phyloP scores from a whole-genome alignment of 64 coral and sea anemone genomes.

The Actinia equina region DNA sequence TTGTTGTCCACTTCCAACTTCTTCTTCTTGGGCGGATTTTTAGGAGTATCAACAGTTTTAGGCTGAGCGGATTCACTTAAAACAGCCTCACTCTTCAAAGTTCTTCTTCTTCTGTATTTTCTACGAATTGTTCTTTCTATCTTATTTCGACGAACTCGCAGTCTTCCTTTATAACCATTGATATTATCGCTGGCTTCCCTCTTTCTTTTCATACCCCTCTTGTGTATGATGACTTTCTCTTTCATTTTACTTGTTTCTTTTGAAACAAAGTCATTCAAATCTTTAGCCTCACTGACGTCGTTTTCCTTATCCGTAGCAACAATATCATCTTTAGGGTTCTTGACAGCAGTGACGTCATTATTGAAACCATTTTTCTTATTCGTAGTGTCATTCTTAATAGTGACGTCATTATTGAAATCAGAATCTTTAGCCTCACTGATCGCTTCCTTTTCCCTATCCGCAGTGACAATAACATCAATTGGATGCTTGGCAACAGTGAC shows the following conservation, averaged over 20 bases:
- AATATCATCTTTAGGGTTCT: not conserved
- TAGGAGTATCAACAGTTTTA: not conserved
- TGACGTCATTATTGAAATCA: not conserved
- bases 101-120: not conserved
- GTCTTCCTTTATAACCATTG: not conserved
- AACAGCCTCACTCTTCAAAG: not conserved
- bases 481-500: not conserved
- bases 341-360: not conserved
- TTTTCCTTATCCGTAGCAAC: not conserved
- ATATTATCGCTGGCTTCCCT: not conserved
- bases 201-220: not conserved
- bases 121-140: not conserved
- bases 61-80: not conserved
- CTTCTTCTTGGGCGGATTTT: not conserved
- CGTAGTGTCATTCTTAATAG: not conserved
- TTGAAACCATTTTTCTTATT: not conserved
- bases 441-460: not conserved
- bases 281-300: not conserved
- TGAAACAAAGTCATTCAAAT: not conserved
- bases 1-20: not conserved
- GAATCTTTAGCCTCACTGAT: not conserved
- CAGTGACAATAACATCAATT: not conserved
- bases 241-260: not conserved
- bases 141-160: not conserved
- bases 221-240: not conserved